Evolutionary conservation across 2,113 vertebrate species (phyloP), one percentile per base, ranked within the genome.

Genomic region (Chascanopsetta lugubris): DNA sequence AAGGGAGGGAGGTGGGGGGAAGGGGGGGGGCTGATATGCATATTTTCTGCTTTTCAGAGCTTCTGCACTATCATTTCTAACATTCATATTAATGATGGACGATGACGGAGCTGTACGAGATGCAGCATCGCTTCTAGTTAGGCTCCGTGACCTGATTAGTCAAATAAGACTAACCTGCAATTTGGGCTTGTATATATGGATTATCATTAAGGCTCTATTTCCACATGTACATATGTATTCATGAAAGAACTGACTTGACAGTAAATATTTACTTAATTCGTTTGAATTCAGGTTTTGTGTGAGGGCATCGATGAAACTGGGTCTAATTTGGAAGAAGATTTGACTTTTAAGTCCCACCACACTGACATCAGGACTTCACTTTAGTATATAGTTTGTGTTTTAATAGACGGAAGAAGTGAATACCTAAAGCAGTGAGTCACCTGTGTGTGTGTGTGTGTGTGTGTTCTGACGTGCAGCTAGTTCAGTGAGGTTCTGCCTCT

Each of bases 51-150:
- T 64, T 49, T 73, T 38, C 36, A 38, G 36, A 38, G 36, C 36
- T 38, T 71, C 49, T 50, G 53, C 36, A 57, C 60, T 36, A 64
- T 65, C 70, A 74, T 80, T 67, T 71, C 11, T 40, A 57, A 57
- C 38, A 40, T 32, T 21, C n/a, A 11, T 53, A 61, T 65, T 58
- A 55, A 66, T 66, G 59, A 59, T 61, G 42, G 30, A 32, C 29
- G 57, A 32, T 45, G 43, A 70, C 22, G 24, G 8, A 20, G 20
- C 9, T 17, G 21, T 13, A 25, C 2, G 12, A 42, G 12, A 55
- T n/a, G 25, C 38, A 38, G 12, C 34, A 38, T 38, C 12, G 34
- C 12, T 15, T 38, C 13, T 15, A 15, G 15, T 38, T 38, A 22
- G 20, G 8, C 10, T 12, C 45, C 20, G 2, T 22, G 45, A 46